Conservation (phyloP, 2,888 invertebrate genomes). For the Netelia inedita region DNA sequence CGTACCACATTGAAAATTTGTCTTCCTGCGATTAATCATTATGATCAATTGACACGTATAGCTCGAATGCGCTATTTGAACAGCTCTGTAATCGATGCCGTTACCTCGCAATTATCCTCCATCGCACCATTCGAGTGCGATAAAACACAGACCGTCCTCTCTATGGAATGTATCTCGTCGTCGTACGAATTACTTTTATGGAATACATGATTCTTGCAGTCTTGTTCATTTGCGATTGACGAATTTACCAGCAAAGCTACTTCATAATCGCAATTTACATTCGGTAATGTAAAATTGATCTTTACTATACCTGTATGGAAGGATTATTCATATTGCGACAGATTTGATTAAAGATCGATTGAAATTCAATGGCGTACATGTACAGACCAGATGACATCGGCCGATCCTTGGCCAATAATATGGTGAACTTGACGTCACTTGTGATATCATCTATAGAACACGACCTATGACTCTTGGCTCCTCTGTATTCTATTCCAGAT, state of each 20-base stretch:
- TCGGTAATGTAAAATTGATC: conserved; percentile 55
- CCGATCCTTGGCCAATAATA: conserved; percentile 9
- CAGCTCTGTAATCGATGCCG: not conserved
- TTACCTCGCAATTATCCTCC: conserved; percentile 44
- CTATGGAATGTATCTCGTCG: conserved; percentile 60
- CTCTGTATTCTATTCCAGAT: not conserved
- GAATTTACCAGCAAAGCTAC: conserved; percentile 67
- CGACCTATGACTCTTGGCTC: not conserved
- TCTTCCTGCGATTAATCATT: conserved; percentile 52
- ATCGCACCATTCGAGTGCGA: not conserved
- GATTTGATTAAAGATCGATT: not conserved
- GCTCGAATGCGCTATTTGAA: not conserved
- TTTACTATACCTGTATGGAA: conserved; percentile 56
- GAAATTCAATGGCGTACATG: not conserved
- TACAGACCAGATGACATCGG: conserved; percentile 44
- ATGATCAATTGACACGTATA: not conserved
- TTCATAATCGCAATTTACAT: conserved; percentile 58
- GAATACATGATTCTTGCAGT: conserved; percentile 64
- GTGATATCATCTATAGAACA: conserved; percentile 45
- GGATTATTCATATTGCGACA: not conserved
- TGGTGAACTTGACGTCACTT: conserved; percentile 27
- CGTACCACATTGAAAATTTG: conserved; percentile 61
- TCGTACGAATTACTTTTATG: conserved; percentile 44
- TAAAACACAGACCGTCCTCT: conserved; percentile 57
- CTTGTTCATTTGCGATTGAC: conserved; percentile 56